Percentiles rank a stretch among this genome's conserved stretches.
Evolutionary conservation across 2,113 vertebrate genomes (phyloP).

Genomic region (Ovis canadensis): DNA sequence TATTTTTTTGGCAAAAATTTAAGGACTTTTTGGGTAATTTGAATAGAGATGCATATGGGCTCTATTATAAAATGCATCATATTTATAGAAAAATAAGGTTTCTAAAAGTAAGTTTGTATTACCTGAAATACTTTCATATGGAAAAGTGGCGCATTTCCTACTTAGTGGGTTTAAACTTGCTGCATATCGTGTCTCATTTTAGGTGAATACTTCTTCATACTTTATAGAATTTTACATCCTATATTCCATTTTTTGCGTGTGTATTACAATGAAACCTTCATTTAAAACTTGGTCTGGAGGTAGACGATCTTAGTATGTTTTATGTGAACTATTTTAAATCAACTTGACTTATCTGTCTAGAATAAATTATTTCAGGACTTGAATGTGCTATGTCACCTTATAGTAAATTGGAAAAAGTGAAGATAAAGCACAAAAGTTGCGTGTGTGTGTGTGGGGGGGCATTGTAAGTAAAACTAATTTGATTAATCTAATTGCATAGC

Average conservation of each 20-base stretch:
- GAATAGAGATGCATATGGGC: neutral
- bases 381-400: neutral
- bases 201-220: neutral
- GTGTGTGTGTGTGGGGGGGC: too few species aligned
- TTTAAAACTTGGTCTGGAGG: neutral
- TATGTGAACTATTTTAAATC: constrained; percentile 16
- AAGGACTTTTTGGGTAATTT: neutral
- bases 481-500: neutral
- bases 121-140: neutral
- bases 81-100: neutral
- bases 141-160: neutral
- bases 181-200: neutral
- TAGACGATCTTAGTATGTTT: neutral
- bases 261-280: neutral
- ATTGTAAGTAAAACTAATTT: neutral
- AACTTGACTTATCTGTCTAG: neutral
- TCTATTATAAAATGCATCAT: neutral
- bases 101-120: neutral
- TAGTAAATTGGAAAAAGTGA: neutral
- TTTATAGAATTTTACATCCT: neutral
- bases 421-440: neutral
- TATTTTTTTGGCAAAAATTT: neutral
- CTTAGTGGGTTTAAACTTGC: neutral
- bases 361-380: neutral
- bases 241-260: neutral